Percentiles rank a stretch among this genome's conserved stretches.
phyloP scores from a whole-genome alignment of 2,888 invertebrate genomes.

The Neoitamus cyanurus region DNA sequence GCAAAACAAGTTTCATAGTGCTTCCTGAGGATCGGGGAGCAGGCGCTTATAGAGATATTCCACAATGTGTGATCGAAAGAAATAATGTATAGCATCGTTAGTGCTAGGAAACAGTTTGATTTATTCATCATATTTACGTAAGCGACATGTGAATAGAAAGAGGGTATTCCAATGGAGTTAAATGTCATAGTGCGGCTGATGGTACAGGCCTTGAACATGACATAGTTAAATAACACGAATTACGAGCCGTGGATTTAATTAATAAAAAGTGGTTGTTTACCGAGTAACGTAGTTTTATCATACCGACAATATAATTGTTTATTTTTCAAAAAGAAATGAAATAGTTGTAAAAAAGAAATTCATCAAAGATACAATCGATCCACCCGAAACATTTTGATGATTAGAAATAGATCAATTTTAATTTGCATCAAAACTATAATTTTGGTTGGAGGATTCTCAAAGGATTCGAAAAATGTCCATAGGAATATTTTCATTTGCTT shows the following conservation, averaged over 20 bases:
- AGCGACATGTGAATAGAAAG: neutral
- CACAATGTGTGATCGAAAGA: neutral
- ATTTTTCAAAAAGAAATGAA: no score
- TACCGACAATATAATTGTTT: no score
- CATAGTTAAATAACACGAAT: neutral
- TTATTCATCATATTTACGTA: neutral
- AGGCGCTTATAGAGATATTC: neutral
- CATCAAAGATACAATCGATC: no score
- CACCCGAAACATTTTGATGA: no score
- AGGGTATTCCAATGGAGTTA: neutral
- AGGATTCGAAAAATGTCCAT: no score
- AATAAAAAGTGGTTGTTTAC: no score
- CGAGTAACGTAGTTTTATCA: no score
- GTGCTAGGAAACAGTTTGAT: neutral
- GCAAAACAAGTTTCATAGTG: neutral
- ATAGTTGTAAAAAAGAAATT: no score
- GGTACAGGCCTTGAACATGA: neutral
- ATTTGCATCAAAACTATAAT: no score
- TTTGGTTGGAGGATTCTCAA: no score
- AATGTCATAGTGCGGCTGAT: neutral
- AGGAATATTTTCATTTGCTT: no score
- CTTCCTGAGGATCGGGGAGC: neutral
- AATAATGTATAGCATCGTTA: neutral
- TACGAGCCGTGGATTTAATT: neutral
- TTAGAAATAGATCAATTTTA: no score